A percentile compares a stretch with the other conserved stretches of the same genome.
Conservation (phyloP, 1,140 invertebrate species). For the Drosophila dunni region DNA sequence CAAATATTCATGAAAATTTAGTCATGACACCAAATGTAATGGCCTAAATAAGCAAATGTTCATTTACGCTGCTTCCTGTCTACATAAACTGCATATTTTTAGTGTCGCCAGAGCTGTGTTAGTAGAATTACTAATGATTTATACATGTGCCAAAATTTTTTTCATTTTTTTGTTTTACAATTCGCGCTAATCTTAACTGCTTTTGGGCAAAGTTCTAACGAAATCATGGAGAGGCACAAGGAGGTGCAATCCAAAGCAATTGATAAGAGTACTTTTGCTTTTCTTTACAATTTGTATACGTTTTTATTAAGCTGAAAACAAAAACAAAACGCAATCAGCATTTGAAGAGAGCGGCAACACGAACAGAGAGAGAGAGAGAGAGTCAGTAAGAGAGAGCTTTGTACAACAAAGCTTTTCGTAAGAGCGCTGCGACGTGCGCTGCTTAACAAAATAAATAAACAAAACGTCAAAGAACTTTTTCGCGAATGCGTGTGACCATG, state of each 20-base stretch:
- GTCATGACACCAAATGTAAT: slow-evolving; percentile 30
- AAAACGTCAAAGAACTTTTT: slow-evolving; percentile 83
- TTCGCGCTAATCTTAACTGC: slow-evolving; percentile 65
- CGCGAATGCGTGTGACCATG: slow-evolving; percentile 62
- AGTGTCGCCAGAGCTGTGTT: not conserved
- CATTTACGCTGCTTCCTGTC: slow-evolving; percentile 23
- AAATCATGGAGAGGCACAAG: not conserved
- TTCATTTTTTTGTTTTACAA: slow-evolving; percentile 57
- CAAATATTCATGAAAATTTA: slow-evolving; percentile 59
- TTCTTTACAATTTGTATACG: slow-evolving; percentile 46
- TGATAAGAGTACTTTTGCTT: slow-evolving; percentile 79
- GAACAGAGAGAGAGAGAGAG: slow-evolving; percentile 11
- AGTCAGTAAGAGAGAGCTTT: slow-evolving; percentile 20
- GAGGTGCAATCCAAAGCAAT: slow-evolving; percentile 14
- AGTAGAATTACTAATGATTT: slow-evolving; percentile 23
- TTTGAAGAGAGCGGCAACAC: not conserved
- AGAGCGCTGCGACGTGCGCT: slow-evolving; percentile 34
- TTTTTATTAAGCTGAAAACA: slow-evolving; percentile 13
- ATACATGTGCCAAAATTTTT: not conserved
- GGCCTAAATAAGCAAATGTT: slow-evolving; percentile 31
- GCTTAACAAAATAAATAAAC: slow-evolving; percentile 81
- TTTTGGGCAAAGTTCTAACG: slow-evolving; percentile 69
- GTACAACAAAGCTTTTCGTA: slow-evolving; percentile 28
- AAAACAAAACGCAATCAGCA: slow-evolving; percentile 2
- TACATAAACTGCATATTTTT: not conserved